Base-by-base conservation (phyloP, 37 sponge, comb jelly and placozoan genomes). In the Sycon ciliatum region DNA sequence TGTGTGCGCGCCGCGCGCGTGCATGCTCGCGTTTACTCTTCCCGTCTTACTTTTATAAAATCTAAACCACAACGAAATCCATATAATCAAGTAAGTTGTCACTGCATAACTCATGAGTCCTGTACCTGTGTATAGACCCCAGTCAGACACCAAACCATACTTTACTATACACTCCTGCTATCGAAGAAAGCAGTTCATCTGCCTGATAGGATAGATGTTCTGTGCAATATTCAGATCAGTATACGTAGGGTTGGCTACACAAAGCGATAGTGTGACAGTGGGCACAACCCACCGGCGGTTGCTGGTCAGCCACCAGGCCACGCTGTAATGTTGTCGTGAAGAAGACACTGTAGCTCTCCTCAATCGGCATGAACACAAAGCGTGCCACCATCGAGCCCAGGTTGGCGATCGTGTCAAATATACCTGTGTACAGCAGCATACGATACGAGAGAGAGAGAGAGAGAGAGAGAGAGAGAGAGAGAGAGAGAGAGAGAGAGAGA, bases 341-440 rank as follows among this genome's bases (percentile, higher is more conserved):
- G 68, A 81, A 96, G 11, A 96, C 72, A 36, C 84, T 84, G 69
- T 87, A 96, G 36, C 87, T 96, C 60, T 96, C 99, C 36, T 96
- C 99, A 38, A 96, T 67, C 13, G 93, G 99, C 36, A 79, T 69
- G 75, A 96, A 96, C 33, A 89, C 72, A 52, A 96, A 89, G 0
- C 99, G 69, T 6, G 89, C 86, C 18, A 81, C 92, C 39, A 96
- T 64, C 0, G 99, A 88, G 32, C 93, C 89, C 2, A 96, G 90
- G 39, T 91, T 88, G 42, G 85, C 80, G 71, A 96, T 81, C 49
- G 83, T 60, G 39, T 88, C 86, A 75, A 83, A 96, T 7, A 91
- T 63, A 11, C 89, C 89, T 88, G 38, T 2, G 49, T 35, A 38
- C 38, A 46, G 13, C 18, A 53, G 11, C 29, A 55, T 56, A 56